These are phyloP conservation scores for Bembecia ichneumoniformis DNA, from an alignment of 2,888 invertebrate species.

Conservation along the genomic window DNA sequence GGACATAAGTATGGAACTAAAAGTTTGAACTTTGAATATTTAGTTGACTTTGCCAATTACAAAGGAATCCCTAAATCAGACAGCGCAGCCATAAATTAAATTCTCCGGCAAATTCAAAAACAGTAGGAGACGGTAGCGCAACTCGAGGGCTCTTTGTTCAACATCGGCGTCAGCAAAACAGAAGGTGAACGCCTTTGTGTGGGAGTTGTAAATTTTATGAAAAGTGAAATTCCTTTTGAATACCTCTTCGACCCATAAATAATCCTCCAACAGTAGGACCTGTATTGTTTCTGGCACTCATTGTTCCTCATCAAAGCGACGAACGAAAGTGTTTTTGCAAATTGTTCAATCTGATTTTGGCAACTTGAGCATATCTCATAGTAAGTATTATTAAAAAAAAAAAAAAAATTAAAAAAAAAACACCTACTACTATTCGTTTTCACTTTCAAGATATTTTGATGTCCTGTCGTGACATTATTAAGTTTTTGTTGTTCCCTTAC, in stretches of 20 bases:
- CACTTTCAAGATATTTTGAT: slow-evolving; percentile 18
- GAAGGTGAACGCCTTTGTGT: slow-evolving; percentile 68
- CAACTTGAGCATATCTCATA: slow-evolving; percentile 32
- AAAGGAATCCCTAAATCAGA: slow-evolving; percentile 62
- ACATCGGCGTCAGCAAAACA: slow-evolving; percentile 67
- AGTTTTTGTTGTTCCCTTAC: no score
- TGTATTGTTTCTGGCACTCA: slow-evolving; percentile 66
- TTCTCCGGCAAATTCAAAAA: slow-evolving; percentile 66
- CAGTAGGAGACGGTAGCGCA: slow-evolving; percentile 70
- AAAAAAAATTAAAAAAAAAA: not conserved
- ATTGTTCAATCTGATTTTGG: slow-evolving; percentile 37
- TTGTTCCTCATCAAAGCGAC: slow-evolving; percentile 63
- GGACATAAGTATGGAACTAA: slow-evolving; percentile 44
- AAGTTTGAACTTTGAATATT: slow-evolving; percentile 30
- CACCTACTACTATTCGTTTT: slow-evolving; percentile 19
- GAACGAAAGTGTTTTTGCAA: slow-evolving; percentile 56
- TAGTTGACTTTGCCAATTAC: slow-evolving; percentile 55
- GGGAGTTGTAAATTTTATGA: slow-evolving; percentile 70
- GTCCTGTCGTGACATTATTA: no score
- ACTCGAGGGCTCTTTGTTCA: slow-evolving; percentile 63
- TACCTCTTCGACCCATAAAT: slow-evolving; percentile 59
- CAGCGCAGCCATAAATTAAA: slow-evolving; percentile 57
- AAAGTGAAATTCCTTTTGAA: slow-evolving; percentile 73
- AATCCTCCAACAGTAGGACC: slow-evolving; percentile 58
- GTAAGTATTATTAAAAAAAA: slow-evolving; percentile 34